Percentiles rank a stretch among this genome's conserved stretches.
Conservation (phyloP, 2,797 vertebrate genomes). For the Varecia variegata region DNA sequence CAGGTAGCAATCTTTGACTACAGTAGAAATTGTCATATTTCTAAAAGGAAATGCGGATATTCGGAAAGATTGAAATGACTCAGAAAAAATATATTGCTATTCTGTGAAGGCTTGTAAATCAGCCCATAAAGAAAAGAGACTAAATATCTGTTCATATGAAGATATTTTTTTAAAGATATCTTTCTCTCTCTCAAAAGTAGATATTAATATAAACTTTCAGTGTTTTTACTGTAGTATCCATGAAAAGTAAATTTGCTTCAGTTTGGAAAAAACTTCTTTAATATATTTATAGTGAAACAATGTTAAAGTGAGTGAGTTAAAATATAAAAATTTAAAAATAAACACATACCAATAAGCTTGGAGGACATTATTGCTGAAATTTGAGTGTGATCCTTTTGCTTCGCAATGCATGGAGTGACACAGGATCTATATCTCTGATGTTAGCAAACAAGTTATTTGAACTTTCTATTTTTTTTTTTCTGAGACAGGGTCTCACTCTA, state of each 20-base stretch:
- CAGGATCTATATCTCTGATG: neutral
- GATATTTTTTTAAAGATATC: neutral
- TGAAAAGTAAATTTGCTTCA: neutral
- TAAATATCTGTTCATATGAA: neutral
- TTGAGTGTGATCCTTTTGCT: neutral
- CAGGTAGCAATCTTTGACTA: constrained; percentile 22
- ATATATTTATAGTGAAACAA: neutral
- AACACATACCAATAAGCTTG: neutral
- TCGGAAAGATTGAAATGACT: constrained; percentile 44
- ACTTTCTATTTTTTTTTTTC: neutral
- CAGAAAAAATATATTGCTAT: neutral
- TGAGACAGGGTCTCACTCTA: neutral
- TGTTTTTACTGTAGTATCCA: neutral
- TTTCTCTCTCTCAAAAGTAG: neutral
- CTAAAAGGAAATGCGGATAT: neutral
- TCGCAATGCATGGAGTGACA: neutral
- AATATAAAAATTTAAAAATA: constrained; percentile 16
- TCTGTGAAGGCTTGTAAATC: neutral
- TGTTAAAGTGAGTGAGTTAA: neutral
- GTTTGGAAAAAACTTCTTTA: neutral
- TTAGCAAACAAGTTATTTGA: neutral
- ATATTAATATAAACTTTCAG: neutral
- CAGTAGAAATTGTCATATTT: constrained; percentile 10
- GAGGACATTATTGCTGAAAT: neutral
- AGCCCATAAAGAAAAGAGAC: neutral